Evolutionary conservation across 2,888 invertebrate species (phyloP), one percentile per base, ranked within the genome.

Genomic region (Zygaena filipendulae): DNA sequence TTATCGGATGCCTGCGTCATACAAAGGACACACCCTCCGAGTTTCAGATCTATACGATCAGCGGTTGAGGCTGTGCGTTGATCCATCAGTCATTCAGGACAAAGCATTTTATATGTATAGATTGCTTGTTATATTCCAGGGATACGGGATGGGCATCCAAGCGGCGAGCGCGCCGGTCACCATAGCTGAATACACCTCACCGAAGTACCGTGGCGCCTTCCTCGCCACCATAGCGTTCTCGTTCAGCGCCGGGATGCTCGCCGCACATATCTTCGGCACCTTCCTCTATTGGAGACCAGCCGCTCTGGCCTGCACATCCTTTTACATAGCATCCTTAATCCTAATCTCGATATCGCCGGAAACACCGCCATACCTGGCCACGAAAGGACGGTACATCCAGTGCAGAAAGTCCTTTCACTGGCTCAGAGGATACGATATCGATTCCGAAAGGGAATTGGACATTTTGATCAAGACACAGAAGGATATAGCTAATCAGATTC

Each of bases 351-450:
- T 84, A 1, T 59, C 83, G 2, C 86, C 85, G 1, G 89, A 90
- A 63, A 84, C 87, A 2, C 88, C 88, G 1, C 75, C 82, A 1
- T 90, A 86, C 80, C 48, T 90, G 5, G 79, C 85, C 0, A 80
- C 84, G 1, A 81, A 69, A 40, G 83, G 82, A 1, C 60, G 69
- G 10, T 57, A 63, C 4, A 68, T 58, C 1, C 75, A 84, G 42
- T 87, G 88, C 5, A 69, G 81, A 25, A 63, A 69, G 13, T 75
- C 84, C 0, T 84, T 86, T 24, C 64, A 74, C 14, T 86, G 82
- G 77, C 79, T 85, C 28, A 59, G 87, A 39, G 87, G 86, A 2
- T 43, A 50, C 10, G 63, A 68, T 5, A 56, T 61, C 3, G 63
- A 61, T 6, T 66, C 82, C 0, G 63, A 68, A 29, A 68, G 67